Base-by-base conservation (phyloP, 1,140 invertebrate species). In the Hyles vespertilio region DNA sequence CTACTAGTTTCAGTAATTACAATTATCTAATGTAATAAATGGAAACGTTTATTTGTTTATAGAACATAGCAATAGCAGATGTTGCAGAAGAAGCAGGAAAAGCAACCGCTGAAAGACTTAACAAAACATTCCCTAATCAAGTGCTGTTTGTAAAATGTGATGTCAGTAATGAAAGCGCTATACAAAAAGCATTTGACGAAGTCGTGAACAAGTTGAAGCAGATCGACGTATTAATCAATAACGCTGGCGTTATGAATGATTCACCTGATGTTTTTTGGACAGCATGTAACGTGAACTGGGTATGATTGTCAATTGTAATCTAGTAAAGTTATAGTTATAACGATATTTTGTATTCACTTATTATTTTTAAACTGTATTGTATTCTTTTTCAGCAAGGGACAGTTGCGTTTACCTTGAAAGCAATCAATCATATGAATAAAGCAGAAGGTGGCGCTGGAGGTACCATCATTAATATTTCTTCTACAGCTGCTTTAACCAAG, bases 211-310 rank as follows among this genome's bases (percentile, higher is more conserved):
- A 90, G 6, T 85, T 92, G 45, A 90, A 92, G 10, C 89, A 90
- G 3, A 71, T 94, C 10, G 91, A 94, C 67, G 90, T 94, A 10
- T 87, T 93, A 40, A 87, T 94, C 51, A 94, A 94, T 77, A 94
- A 93, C 72, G 93, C 92, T 22, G 93, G 91, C 2, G 76, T 84
- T 43, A 70, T 87, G 59, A 69, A 76, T 46, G 84, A 87, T 54
- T 46, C 65, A 1, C 66, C 58, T 8, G 53, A 67, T 40, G 49
- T 70, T 58, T 84, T 70, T 70, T 76, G 69, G 59, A 80, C 56
- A 32, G 70, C 65, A 6, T 58, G 64, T 51, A 69, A 74, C 50
- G 70, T 84, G 10, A 87, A 87, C 58, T 73, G 72, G 67, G 84
- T 84, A 72, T 58, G 70, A 51, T 32, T 32, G 6, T n/a, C 5